Base-by-base conservation (phyloP, 2,888 invertebrate species). In the Empis livida region DNA sequence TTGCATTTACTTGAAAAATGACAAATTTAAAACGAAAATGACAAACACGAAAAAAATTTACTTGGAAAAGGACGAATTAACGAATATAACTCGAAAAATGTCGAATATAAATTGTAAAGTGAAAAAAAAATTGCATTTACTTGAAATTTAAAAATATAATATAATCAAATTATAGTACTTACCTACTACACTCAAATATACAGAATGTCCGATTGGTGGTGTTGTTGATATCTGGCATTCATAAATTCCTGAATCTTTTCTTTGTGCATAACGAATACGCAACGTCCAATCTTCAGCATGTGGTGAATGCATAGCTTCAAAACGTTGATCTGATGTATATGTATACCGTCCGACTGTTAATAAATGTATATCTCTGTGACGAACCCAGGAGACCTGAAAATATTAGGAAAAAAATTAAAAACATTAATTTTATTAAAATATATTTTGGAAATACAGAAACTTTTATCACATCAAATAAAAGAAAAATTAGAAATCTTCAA, bases 151-250 rank as follows among this genome's bases (percentile, higher is more conserved):
- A 8, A 6, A 8, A 27, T 27, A 8, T 20, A 9, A 9, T 27
- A 27, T 27, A 27, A 8, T 27, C 3, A 2, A 27, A 4, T 6
- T 8, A 27, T 27, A 8, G 20, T 52, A 80, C 90, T 84, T 70
- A 92, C 92, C 91, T 59, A 92, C 86, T 57, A 93, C 91, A 61
- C 81, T 85, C 57, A 93, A 79, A 68, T 90, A 85, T 64, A 93
- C 85, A 67, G 87, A 90, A 70, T 91, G 91, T 62, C 90, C 89
- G 77, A 90, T 84, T 63, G 91, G 92, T 17, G 92, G 92, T 49
- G 90, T 90, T 52, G 92, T 91, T 57, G 90, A 90, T 64, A 93
- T 86, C 76, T 93, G 93, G 70, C 92, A 93, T 72, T 93, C 92
- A 72, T 93, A 93, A 59, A 89, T 82, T 51, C 92, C 92, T 2